A percentile compares a stretch with the other conserved stretches of the same genome.
These are phyloP conservation scores for Limulus polyphemus DNA, from an alignment of 2,888 invertebrate species.

Conservation along the genomic window DNA sequence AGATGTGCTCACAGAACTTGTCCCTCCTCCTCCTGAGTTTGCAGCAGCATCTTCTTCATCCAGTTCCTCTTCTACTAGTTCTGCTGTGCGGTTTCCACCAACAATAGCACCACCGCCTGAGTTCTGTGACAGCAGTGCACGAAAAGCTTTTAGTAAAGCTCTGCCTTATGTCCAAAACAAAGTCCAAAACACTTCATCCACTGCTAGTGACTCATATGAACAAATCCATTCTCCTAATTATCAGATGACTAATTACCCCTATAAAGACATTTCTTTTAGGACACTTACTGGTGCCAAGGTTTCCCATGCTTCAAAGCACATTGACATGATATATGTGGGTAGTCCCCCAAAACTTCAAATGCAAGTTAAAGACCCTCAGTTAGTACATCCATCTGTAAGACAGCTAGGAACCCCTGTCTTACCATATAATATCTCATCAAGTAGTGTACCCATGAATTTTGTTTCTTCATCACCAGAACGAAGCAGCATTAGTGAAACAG, in stretches of 20 bases:
- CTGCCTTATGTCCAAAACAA: slow-evolving; percentile 1
- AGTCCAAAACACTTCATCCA: slow-evolving; percentile 2
- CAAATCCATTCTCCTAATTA: neutral
- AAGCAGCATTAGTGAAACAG: slow-evolving; percentile 9
- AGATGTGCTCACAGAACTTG: slow-evolving; percentile 26
- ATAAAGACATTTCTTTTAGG: too few species aligned
- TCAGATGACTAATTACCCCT: neutral
- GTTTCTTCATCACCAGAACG: too few species aligned
- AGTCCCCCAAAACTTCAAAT: slow-evolving; percentile 15
- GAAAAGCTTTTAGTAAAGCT: neutral
- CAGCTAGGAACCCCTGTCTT: neutral
- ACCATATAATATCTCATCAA: too few species aligned
- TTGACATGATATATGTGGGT: slow-evolving; percentile 1
- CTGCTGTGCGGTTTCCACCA: slow-evolving; percentile 5
- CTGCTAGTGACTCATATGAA: neutral
- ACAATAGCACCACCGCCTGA: slow-evolving; percentile 59
- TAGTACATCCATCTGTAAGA: slow-evolving; percentile 7
- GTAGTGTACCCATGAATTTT: too few species aligned
- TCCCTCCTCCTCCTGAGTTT: slow-evolving; percentile 31
- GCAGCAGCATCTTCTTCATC: slow-evolving; percentile 19
- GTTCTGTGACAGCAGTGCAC: slow-evolving; percentile 55
- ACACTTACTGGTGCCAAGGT: slow-evolving; percentile 4
- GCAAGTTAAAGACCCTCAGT: slow-evolving; percentile 7
- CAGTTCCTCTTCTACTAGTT: neutral
- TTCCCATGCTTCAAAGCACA: slow-evolving; percentile 7